Evolutionary conservation across 2,113 vertebrate genomes (phyloP).

Genomic region (Hystrix brachyura): DNA sequence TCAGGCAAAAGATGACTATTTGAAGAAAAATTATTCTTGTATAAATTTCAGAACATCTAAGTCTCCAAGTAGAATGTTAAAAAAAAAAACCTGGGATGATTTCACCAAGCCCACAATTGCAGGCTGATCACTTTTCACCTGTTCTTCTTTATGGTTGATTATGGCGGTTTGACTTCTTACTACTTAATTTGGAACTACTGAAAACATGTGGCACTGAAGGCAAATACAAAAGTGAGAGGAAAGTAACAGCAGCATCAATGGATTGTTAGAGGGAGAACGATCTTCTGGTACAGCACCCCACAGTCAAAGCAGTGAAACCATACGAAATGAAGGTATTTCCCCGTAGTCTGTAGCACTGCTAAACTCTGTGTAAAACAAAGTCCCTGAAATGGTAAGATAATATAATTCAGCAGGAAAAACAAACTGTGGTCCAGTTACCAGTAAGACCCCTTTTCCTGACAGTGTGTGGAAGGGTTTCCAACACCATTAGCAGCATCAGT

Average conservation of each 20-base stretch:
- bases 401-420: neutral
- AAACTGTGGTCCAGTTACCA: neutral
- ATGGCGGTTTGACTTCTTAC: neutral
- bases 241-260: neutral
- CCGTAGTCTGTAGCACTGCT: neutral
- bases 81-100: neutral
- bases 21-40: neutral
- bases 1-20: neutral
- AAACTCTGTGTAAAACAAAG: neutral
- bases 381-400: neutral
- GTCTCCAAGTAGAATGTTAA: neutral
- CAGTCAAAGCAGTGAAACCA: neutral
- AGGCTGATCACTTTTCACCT: neutral
- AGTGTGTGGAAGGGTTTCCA: neutral
- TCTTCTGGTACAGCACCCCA: rapidly evolving
- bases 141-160: neutral
- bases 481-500: neutral
- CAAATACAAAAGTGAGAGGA: neutral
- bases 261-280: neutral
- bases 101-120: neutral
- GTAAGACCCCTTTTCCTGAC: too few relatives aligned
- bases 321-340: neutral
- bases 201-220: neutral
- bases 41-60: neutral
- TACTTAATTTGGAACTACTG: neutral